Conservation (phyloP, 2,113 vertebrate species). For the Hucho hucho region DNA sequence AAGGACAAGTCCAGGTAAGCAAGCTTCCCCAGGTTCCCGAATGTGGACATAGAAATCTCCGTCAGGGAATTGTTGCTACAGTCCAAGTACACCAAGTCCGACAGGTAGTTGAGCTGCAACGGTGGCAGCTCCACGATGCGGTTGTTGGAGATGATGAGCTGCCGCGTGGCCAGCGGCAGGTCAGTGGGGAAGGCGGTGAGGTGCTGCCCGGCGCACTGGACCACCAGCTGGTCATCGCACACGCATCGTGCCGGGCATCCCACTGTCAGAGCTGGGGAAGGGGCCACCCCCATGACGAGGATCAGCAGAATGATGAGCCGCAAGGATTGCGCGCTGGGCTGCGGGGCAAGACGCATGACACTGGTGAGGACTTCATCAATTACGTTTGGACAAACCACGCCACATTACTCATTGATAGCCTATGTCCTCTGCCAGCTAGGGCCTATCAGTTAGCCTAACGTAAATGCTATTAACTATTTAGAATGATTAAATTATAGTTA, state of each 20-base stretch:
- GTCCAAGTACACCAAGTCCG: conserved; percentile 88
- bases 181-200: conserved; percentile 78
- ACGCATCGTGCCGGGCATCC: conserved; percentile 79
- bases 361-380: conserved; percentile 71
- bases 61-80: conserved; percentile 84
- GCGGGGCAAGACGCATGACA: conserved; percentile 75
- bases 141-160: conserved; percentile 84
- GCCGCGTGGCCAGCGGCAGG: conserved; percentile 85
- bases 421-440: conserved; percentile 18
- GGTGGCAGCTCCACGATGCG: conserved; percentile 79
- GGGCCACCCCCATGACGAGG: conserved; percentile 39
- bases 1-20: conserved; percentile 90
- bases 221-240: conserved; percentile 84
- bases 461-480: conserved; percentile 24
- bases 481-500: conserved; percentile 17
- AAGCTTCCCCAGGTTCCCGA: conserved; percentile 82
- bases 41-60: conserved; percentile 83
- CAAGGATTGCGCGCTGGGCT: conserved; percentile 67
- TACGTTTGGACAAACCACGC: conserved; percentile 56
- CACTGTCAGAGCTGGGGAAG: conserved; percentile 58
- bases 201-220: conserved; percentile 80
- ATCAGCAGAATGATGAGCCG: conserved; percentile 59
- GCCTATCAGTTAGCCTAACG: conserved; percentile 20
- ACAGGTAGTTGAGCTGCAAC: conserved; percentile 84
- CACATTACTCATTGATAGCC: conserved; percentile 67